Conservation (phyloP, 2,797 vertebrate species). For the Kryptolebias ocellatus region DNA sequence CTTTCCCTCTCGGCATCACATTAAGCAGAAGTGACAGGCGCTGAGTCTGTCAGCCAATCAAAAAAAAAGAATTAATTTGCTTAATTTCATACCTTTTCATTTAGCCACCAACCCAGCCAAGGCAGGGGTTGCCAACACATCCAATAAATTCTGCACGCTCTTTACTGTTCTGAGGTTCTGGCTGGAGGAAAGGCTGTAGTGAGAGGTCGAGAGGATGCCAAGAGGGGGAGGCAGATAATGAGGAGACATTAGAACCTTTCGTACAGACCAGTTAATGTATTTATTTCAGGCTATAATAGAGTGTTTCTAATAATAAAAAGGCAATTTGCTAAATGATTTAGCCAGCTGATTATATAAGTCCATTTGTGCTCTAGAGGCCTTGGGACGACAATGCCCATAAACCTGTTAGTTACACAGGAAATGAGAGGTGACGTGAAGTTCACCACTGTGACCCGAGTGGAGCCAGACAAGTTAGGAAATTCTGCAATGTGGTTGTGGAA, state of each 20-base stretch:
- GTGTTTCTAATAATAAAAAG: conserved; percentile 74
- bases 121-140: conserved; percentile 62
- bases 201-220: conserved; percentile 14
- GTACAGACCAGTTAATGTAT: conserved; percentile 63
- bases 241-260: conserved; percentile 59
- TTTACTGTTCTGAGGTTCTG: conserved; percentile 41
- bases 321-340: conserved; percentile 68
- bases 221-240: conserved; percentile 5
- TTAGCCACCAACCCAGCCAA: conserved; percentile 52
- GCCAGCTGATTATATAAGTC: conserved; percentile 62
- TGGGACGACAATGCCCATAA: conserved; percentile 56
- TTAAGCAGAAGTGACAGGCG: conserved; percentile 67
- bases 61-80: conserved; percentile 79
- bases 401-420: conserved; percentile 62
- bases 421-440: conserved; percentile 72
- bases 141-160: conserved; percentile 69
- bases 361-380: conserved; percentile 50
- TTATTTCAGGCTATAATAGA: conserved; percentile 72
- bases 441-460: conserved; percentile 51
- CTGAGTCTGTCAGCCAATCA: conserved; percentile 60
- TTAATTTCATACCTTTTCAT: conserved; percentile 81
- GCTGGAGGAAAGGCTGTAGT: conserved; percentile 2
- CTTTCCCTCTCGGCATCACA: conserved; percentile 35
- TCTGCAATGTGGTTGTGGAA: conserved; percentile 44
- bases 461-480: conserved; percentile 38